Percentiles rank a stretch among this genome's conserved stretches.
Evolutionary conservation across 2,113 vertebrate genomes (phyloP).

Genomic region (Microtus richardsoni): DNA sequence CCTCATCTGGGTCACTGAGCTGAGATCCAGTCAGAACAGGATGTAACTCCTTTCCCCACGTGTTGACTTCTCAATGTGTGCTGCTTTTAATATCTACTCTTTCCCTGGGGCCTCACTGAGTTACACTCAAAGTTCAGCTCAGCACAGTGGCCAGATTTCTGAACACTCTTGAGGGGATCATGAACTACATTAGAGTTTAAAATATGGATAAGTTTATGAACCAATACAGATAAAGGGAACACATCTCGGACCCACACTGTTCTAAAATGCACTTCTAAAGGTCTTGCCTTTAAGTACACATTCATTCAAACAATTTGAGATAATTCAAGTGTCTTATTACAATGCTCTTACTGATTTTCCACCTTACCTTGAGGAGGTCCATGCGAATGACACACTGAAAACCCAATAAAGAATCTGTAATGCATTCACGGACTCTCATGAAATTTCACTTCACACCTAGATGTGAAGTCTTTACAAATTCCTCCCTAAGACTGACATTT

Average conservation of each 20-base stretch:
- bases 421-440: neutral
- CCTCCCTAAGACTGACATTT: constrained; percentile 36
- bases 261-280: neutral
- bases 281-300: constrained; percentile 5
- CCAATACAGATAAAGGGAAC: constrained; percentile 22
- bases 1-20: constrained; percentile 71
- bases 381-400: neutral
- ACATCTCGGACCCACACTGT: neutral
- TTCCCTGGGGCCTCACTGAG: constrained; percentile 46
- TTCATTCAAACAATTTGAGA: constrained; percentile 35
- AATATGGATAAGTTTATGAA: constrained; percentile 42
- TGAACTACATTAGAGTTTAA: constrained; percentile 50
- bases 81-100: constrained; percentile 67
- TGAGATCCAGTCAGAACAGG: constrained; percentile 56
- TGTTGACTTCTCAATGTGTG: constrained; percentile 60
- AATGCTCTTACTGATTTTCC: constrained; percentile 6
- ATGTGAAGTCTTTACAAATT: constrained; percentile 42
- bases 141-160: constrained; percentile 55
- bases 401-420: neutral
- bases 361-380: neutral
- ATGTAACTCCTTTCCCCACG: constrained; percentile 37
- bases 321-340: constrained; percentile 31
- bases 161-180: constrained; percentile 47
- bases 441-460: constrained; percentile 23
- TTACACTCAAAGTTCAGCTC: constrained; percentile 64